Conservation (phyloP, 2,888 invertebrate genomes). For the Belgica antarctica region DNA sequence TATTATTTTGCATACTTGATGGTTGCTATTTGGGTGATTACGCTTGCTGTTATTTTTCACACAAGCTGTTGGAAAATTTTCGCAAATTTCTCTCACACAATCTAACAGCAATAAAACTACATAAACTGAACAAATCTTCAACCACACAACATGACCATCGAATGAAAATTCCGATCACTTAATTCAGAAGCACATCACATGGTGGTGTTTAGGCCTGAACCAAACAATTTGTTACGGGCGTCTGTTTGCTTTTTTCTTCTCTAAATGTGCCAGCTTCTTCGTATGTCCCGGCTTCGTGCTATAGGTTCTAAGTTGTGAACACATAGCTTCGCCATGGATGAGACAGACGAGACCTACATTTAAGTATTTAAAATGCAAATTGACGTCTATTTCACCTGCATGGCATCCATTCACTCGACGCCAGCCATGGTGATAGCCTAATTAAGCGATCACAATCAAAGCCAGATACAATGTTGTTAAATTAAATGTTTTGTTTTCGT, state of each 20-base stretch:
- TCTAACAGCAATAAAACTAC: too few species aligned
- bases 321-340: neutral
- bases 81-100: too few species aligned
- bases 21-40: too few species aligned
- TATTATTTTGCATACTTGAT: too few species aligned
- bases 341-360: too few species aligned
- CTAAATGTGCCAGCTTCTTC: neutral
- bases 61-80: too few species aligned
- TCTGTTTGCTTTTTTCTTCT: neutral
- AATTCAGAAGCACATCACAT: constrained; percentile 12
- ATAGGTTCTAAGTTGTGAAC: constrained; percentile 16
- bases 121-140: too few species aligned
- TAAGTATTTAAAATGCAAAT: constrained; percentile 1
- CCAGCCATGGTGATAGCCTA: neutral
- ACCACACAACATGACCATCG: too few species aligned
- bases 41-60: too few species aligned
- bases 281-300: neutral
- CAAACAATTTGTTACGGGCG: constrained; percentile 23
- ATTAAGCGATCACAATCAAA: neutral
- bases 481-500: neutral
- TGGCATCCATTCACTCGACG: too few species aligned
- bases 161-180: constrained; percentile 19
- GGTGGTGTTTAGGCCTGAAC: neutral
- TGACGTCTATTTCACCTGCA: constrained; percentile 16
- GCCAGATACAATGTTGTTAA: constrained; percentile 9